These are phyloP conservation scores for Platalea minor DNA, from an alignment of 2,797 vertebrate genomes.

Conservation along the genomic window DNA sequence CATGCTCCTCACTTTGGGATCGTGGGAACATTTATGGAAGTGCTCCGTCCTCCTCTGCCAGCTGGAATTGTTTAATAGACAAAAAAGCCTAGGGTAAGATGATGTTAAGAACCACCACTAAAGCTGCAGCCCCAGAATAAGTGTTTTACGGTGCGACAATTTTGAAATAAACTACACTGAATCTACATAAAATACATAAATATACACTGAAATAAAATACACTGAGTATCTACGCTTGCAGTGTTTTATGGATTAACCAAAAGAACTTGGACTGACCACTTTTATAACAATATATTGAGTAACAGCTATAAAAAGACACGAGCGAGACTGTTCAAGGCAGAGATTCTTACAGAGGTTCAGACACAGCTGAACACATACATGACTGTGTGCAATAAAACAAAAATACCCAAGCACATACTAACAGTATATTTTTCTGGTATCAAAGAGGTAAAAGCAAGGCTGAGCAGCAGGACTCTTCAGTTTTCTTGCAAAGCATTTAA, in stretches of 20 bases:
- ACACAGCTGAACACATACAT: background rate
- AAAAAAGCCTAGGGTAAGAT: background rate
- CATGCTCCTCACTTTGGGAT: background rate
- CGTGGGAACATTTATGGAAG: constrained; percentile 39
- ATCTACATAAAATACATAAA: too few species aligned
- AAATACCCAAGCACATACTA: background rate
- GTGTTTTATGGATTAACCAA: background rate
- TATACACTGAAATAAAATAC: background rate
- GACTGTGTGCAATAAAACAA: background rate
- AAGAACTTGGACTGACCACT: background rate
- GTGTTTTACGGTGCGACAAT: background rate
- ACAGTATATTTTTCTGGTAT: background rate
- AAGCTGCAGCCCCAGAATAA: background rate
- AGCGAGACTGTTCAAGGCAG: background rate
- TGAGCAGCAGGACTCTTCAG: background rate
- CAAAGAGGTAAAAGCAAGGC: background rate
- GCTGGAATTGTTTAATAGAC: constrained; percentile 30
- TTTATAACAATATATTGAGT: background rate
- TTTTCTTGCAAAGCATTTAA: background rate
- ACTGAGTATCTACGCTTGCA: background rate
- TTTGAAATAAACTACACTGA: background rate
- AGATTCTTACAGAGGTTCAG: background rate
- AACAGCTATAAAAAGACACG: background rate
- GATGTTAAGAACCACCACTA: background rate
- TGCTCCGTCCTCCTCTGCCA: constrained; percentile 16